Evolutionary conservation across 1,140 invertebrate species (phyloP), one percentile per base, ranked within the genome.

Genomic region (Hycleus cichorii): DNA sequence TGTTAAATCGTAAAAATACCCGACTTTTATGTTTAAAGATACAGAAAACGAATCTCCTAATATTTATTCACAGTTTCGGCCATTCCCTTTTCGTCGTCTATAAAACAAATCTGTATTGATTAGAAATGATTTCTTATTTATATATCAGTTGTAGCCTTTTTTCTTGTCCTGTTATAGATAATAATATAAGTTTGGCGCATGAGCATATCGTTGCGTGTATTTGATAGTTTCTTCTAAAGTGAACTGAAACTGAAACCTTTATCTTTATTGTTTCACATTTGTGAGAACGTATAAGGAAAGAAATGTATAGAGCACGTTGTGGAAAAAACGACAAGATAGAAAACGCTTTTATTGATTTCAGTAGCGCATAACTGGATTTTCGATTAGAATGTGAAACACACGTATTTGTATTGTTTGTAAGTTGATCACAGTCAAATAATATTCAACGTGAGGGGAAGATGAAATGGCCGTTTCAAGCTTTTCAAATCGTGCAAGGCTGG

Each of bases 261-360:
- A 63, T 63, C 58, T 59, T 63, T 63, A 63, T 63, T 60, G 50
- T 54, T 52, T 51, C 58, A 63, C 62, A 60, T 63, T 60, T 52
- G 54, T 49, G 51, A 50, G 49, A 60, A 47, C 52, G 58, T 55
- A 60, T 57, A 49, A 52, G 52, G 45, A 57, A 63, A 63, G 58
- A 63, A 63, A 63, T 53, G 26, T 59, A 62, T 59, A 62, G 42
- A 38, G 48, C 42, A 60, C 62, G 62, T 60, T 60, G 43, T 47
- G 60, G 49, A 53, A 63, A 66, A 67, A 68, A 68, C 58, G 55
- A 55, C 50, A 60, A 64, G 60, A 60, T 58, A 63, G 64, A 67
- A 68, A 76, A 76, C 73, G 78, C 76, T 81, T 81, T 81, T 81
- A 81, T 81, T 80, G 79, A 81, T 81, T 81, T 80, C 78, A 80